These are phyloP conservation scores for Cryptus viduatorius DNA, from an alignment of 2,888 invertebrate genomes.

Conservation along the genomic window DNA sequence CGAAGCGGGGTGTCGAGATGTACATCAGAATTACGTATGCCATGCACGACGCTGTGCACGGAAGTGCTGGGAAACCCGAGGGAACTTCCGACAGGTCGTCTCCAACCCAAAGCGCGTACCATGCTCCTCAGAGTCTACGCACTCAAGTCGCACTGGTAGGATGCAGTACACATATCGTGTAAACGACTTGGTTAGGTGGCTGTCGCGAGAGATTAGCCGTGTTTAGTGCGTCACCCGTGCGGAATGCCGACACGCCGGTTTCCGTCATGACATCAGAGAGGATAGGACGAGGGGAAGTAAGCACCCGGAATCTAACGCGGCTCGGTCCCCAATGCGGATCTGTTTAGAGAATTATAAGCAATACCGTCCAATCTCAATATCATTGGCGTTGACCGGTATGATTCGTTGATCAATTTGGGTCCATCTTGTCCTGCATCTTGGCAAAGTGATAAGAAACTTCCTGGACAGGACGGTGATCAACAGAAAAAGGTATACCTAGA, in stretches of 20 bases:
- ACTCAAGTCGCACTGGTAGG: slow-evolving; percentile 22
- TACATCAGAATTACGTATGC: slow-evolving; percentile 56
- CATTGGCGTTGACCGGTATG: no score
- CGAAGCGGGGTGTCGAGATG: slow-evolving; percentile 39
- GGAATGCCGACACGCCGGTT: slow-evolving; percentile 58
- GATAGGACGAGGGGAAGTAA: slow-evolving; percentile 13
- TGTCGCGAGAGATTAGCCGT: slow-evolving; percentile 58
- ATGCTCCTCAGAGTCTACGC: slow-evolving; percentile 42
- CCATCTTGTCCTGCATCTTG: no score
- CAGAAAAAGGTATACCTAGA: not conserved
- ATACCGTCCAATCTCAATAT: no score
- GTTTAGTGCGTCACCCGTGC: slow-evolving; percentile 55
- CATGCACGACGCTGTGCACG: slow-evolving; percentile 25
- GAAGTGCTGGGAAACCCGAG: slow-evolving; percentile 32
- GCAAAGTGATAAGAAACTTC: no score
- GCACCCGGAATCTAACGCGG: not conserved
- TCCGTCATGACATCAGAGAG: slow-evolving; percentile 37
- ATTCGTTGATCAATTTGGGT: no score
- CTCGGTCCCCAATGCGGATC: no score
- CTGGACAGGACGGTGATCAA: no score
- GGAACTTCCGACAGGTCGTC: slow-evolving; percentile 42
- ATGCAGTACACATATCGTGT: slow-evolving; percentile 38
- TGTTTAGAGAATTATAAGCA: no score
- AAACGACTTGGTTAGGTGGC: slow-evolving; percentile 60
- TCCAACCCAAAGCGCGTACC: slow-evolving; percentile 38